Evolutionary conservation across 2,797 vertebrate genomes (phyloP).

Genomic region (Acomys russatus): DNA sequence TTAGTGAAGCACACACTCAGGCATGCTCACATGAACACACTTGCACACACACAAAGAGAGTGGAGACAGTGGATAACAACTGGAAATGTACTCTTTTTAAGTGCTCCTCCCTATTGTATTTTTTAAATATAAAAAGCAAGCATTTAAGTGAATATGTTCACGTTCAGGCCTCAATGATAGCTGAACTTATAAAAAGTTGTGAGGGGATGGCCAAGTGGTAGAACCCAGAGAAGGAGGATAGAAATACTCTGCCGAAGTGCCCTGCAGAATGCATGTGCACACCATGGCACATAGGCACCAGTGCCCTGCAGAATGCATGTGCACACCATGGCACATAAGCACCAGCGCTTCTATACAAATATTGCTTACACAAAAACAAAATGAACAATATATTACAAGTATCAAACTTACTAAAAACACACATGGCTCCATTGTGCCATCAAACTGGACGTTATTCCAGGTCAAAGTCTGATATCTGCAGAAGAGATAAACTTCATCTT

Average conservation of each 20-base stretch:
- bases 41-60: background rate
- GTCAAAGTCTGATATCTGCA: background rate
- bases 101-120: background rate
- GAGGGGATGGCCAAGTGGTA: background rate
- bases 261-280: background rate
- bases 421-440: background rate
- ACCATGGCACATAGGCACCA: too few relatives aligned
- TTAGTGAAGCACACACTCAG: background rate
- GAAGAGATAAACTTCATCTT: conserved; percentile 13
- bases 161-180: background rate
- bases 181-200: conserved; percentile 1
- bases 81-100: background rate
- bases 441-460: background rate
- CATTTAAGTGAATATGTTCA: background rate
- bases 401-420: background rate
- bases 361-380: background rate
- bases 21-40: background rate
- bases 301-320: background rate
- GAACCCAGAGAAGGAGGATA: background rate
- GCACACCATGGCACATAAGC: background rate
- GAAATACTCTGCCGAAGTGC: too few relatives aligned
- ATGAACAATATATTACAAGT: background rate
- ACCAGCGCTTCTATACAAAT: background rate
- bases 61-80: background rate
- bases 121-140: background rate